Evolutionary conservation across 2,888 invertebrate species (phyloP).

Genomic region (Mesorhabditis spiculigera): DNA sequence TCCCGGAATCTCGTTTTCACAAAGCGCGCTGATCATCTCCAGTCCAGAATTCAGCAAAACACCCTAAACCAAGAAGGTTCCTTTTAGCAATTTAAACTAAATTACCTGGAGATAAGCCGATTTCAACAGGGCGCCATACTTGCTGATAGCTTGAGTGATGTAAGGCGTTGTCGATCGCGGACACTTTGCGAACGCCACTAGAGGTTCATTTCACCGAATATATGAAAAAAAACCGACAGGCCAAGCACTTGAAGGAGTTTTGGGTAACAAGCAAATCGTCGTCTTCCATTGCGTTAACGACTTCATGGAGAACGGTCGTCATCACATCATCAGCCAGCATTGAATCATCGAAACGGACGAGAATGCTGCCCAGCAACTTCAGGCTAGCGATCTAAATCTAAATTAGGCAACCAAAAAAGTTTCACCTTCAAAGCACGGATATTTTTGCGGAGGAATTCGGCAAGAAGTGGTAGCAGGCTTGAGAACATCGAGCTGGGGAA

Average conservation of each 20-base stretch:
- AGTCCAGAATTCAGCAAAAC: constrained; percentile 86
- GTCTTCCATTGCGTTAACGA: constrained; percentile 86
- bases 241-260: constrained; percentile 55
- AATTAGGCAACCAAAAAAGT: background rate
- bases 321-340: constrained; percentile 21
- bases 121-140: constrained; percentile 30
- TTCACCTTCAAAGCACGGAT: constrained; percentile 81
- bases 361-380: constrained; percentile 81
- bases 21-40: constrained; percentile 82
- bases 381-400: constrained; percentile 72
- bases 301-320: constrained; percentile 69
- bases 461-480: constrained; percentile 84
- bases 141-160: constrained; percentile 69
- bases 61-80: constrained; percentile 73
- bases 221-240: constrained; percentile 19
- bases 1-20: constrained; percentile 73
- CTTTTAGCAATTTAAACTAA: background rate
- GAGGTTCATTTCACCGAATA: constrained; percentile 6
- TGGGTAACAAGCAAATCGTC: constrained; percentile 94
- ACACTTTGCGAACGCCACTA: constrained; percentile 22
- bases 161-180: constrained; percentile 36
- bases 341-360: constrained; percentile 72
- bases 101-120: constrained; percentile 28
- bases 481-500: constrained; percentile 64
- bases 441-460: constrained; percentile 91